Percentiles rank a stretch among this genome's conserved stretches.
Evolutionary conservation across 2,113 vertebrate genomes (phyloP).

Genomic region (Erinaceus europaeus): DNA sequence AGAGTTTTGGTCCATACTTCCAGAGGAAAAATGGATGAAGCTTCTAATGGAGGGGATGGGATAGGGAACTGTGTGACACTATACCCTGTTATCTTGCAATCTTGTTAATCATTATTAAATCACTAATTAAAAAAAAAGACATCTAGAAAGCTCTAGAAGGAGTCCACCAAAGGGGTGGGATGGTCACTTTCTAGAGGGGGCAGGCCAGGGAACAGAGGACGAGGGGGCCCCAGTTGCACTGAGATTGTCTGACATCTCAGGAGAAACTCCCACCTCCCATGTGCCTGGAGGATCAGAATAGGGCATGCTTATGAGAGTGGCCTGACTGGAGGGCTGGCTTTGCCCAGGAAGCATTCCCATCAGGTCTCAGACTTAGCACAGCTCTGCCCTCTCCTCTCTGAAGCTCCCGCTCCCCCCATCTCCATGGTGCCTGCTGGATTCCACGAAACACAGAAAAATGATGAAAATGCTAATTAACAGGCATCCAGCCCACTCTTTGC

Average conservation of each 20-base stretch:
- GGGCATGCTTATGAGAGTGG: neutral
- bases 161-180: neutral
- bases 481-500: neutral
- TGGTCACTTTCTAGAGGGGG: neutral
- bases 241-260: neutral
- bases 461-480: slow-evolving; percentile 42
- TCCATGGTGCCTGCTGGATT: neutral
- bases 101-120: no score
- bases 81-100: no score
- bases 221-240: neutral
- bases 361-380: neutral
- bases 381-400: neutral
- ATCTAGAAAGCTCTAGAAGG: neutral
- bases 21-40: no score
- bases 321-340: no score
- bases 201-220: neutral
- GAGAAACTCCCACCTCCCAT: neutral
- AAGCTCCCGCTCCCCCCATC: neutral
- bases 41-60: no score
- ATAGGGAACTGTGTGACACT: no score
- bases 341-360: slow-evolving; percentile 3
- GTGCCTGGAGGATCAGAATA: neutral
- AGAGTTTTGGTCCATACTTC: no score
- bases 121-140: neutral
- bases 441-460: slow-evolving; percentile 26